Conservation (phyloP, 2,888 invertebrate species). For the Drosophila meridionalis region DNA sequence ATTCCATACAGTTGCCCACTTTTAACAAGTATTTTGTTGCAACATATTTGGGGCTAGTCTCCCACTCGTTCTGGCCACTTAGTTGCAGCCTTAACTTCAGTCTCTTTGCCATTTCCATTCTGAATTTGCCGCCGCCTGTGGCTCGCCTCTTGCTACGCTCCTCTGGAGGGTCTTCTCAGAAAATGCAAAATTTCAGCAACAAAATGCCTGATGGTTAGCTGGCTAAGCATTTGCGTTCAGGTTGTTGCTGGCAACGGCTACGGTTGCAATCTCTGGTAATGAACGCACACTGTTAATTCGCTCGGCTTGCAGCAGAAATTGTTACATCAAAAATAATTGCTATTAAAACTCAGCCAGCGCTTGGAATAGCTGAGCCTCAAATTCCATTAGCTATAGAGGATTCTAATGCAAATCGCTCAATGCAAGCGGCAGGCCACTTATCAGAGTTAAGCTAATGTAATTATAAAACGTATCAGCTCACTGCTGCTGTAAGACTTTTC, state of each 20-base stretch:
- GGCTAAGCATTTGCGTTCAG: slow-evolving; percentile 6
- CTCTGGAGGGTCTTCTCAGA: slow-evolving; percentile 12
- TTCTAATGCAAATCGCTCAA: background rate
- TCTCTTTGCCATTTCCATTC: slow-evolving; percentile 46
- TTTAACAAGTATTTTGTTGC: slow-evolving; percentile 53
- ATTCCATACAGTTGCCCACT: slow-evolving; percentile 57
- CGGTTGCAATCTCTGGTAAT: slow-evolving; percentile 43
- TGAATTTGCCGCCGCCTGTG: slow-evolving; percentile 11
- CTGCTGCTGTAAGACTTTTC: background rate
- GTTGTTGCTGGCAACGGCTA: background rate
- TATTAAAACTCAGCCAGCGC: too few relatives aligned
- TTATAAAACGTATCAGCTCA: background rate
- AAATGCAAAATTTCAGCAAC: slow-evolving; percentile 52
- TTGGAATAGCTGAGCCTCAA: background rate
- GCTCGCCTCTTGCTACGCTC: slow-evolving; percentile 27
- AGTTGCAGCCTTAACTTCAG: slow-evolving; percentile 9
- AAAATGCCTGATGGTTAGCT: slow-evolving; percentile 50
- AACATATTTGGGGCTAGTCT: slow-evolving; percentile 57
- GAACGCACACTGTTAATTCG: slow-evolving; percentile 34
- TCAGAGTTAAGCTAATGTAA: background rate
- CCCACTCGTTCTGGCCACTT: background rate
- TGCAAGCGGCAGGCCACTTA: background rate
- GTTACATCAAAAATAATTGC: background rate
- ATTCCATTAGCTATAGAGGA: background rate
- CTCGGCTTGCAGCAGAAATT: slow-evolving; percentile 24